Evolutionary conservation across 2,888 invertebrate species (phyloP).

Genomic region (Limnephilus rhombicus): DNA sequence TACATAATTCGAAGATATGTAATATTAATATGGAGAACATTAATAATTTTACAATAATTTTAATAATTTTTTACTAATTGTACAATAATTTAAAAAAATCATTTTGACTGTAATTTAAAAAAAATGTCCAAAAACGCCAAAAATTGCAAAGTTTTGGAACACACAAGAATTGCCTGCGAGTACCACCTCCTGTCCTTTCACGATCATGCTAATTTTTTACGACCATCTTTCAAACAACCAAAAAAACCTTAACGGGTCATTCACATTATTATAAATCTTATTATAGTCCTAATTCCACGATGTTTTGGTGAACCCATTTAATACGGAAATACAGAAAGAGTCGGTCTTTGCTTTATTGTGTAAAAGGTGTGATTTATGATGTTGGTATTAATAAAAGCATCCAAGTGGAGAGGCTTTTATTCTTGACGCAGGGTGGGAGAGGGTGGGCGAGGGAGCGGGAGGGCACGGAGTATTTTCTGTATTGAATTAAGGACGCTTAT

Average conservation of each 20-base stretch:
- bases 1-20: too few species aligned
- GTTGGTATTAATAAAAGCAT: neutral
- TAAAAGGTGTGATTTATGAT: conserved; percentile 1
- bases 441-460: too few species aligned
- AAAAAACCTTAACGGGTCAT: neutral
- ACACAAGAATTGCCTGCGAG: too few species aligned
- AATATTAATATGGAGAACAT: too few species aligned
- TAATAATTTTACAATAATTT: too few species aligned
- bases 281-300: neutral
- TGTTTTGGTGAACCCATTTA: neutral
- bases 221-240: neutral
- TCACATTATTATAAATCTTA: neutral
- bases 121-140: too few species aligned
- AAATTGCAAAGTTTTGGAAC: too few species aligned
- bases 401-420: neutral
- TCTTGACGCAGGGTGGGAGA: neutral
- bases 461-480: neutral
- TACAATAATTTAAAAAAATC: too few species aligned
- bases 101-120: too few species aligned
- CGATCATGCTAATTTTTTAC: neutral
- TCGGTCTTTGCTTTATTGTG: neutral
- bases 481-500: neutral
- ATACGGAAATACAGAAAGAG: neutral
- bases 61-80: too few species aligned
- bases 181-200: too few species aligned